phyloP scores from a whole-genome alignment of 2,888 invertebrate genomes.

The Homarus gammarus region DNA sequence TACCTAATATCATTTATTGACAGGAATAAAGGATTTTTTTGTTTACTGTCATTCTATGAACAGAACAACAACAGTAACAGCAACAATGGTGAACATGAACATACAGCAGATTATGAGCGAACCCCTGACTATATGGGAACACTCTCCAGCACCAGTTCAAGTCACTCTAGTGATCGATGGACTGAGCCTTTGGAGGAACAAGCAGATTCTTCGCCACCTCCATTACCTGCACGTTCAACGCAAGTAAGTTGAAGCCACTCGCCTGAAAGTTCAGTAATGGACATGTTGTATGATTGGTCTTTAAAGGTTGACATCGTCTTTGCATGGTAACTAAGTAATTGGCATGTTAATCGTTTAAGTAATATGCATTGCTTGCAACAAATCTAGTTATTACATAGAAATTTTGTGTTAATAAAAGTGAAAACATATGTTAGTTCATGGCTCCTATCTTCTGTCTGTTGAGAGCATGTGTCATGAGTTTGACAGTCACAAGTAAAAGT shows the following conservation, averaged over 20 bases:
- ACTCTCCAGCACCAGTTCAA: constrained; percentile 71
- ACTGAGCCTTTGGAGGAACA: constrained; percentile 61
- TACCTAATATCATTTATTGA: too few species aligned
- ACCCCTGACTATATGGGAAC: constrained; percentile 67
- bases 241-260: constrained; percentile 50
- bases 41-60: not conserved
- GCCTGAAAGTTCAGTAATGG: not conserved
- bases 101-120: constrained; percentile 52
- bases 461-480: too few species aligned
- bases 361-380: not conserved
- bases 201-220: constrained; percentile 69
- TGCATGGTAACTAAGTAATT: not conserved
- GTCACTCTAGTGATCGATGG: constrained; percentile 70
- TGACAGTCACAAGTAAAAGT: too few species aligned
- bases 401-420: too few species aligned
- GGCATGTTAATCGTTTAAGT: too few species aligned
- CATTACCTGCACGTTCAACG: constrained; percentile 65
- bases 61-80: constrained; percentile 32
- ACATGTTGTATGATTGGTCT: not conserved
- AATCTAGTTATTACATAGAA: too few species aligned
- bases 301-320: not conserved
- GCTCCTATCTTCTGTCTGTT: too few species aligned
- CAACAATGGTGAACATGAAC: constrained; percentile 42
- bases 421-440: too few species aligned
- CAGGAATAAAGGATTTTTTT: too few species aligned